Evolutionary conservation across 1,140 invertebrate genomes (phyloP), one percentile per base, ranked within the genome.

Genomic region (Drosophila nigrodunni): DNA sequence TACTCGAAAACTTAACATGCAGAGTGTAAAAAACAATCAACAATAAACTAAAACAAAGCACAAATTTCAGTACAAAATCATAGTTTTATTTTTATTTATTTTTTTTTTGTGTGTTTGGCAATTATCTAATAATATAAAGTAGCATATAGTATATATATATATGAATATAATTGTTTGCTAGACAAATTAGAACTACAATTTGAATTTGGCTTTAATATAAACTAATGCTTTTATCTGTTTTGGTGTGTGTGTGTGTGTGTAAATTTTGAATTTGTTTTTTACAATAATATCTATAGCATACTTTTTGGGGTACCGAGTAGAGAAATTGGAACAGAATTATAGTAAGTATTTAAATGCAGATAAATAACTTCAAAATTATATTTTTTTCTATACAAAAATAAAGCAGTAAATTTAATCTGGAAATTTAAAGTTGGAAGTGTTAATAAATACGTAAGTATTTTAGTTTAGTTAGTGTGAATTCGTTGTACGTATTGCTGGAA

Each of bases 121-220:
- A 73, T 77, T 62, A 37, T 64, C 80, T 82, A 71, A 34, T 50
- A 50, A 41, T 61, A 60, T 77, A 59, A 58, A 58, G 83, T 5
- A 30, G 25, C 6, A 61, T 50, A 34, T 15, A 34, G 41, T 60
- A 30, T 41, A 37, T 47, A 41, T 59, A 67, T 55, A 77, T 69
- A 54, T 65, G 9, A 60, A 59, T n/a, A 34, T 65, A 72, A 41
- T 50, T 47, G 80, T 82, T 69, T 39, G 46, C 78, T 83, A 83
- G 58, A 60, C 57, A 61, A 58, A 61, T 66, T 80, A 81, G 44
- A 73, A 55, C 77, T 86, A 79, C 73, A 57, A 69, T 74, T 74
- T 77, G 30, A 83, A 80, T 88, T 85, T 85, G 81, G 77, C 81
- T 90, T 90, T 60, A 75, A 83, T 44, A 71, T 85, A 76, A 88